Percentiles rank a stretch among this genome's conserved stretches.
These are phyloP conservation scores for Hepsetus odoe DNA, from an alignment of 2,113 vertebrate species.

Conservation along the genomic window DNA sequence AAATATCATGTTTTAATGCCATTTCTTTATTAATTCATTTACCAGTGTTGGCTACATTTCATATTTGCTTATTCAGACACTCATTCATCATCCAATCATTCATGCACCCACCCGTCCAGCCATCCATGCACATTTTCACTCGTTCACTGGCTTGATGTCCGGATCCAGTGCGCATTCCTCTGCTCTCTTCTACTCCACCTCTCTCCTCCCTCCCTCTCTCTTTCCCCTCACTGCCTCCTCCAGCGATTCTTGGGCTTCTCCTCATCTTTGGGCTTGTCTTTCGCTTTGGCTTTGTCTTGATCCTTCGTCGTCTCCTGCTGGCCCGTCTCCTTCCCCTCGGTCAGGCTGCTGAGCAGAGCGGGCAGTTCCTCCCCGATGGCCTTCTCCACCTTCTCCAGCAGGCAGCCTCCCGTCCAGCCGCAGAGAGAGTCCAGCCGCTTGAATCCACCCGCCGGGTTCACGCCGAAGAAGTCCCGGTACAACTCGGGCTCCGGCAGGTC, in stretches of 20 bases:
- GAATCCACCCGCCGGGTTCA: conserved; percentile 89
- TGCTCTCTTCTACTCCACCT: neutral
- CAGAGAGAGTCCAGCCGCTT: conserved; percentile 92
- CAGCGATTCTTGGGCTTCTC: conserved; percentile 81
- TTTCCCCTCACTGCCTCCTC: conserved; percentile 72
- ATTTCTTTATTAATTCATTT: neutral
- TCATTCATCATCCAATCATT: conserved; percentile 2
- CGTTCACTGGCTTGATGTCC: conserved; percentile 20
- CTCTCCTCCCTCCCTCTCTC: conserved; percentile 17
- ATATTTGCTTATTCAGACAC: conserved; percentile 6
- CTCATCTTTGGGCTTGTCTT: conserved; percentile 38
- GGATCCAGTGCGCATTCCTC: conserved; percentile 18
- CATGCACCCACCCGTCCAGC: neutral
- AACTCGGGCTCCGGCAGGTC: conserved; percentile 93
- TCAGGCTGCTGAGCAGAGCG: conserved; percentile 80
- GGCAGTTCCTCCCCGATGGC: conserved; percentile 94
- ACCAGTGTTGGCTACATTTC: conserved; percentile 19
- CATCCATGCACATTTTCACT: conserved; percentile 8
- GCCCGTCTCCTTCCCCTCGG: conserved; percentile 71
- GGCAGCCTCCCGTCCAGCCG: conserved; percentile 94
- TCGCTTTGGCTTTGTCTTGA: conserved; percentile 44
- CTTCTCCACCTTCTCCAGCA: conserved; percentile 94
- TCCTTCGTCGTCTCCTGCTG: conserved; percentile 52
- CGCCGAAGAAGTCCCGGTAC: conserved; percentile 97
- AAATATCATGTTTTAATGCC: too few relatives aligned